Conservation (phyloP, 2,888 invertebrate species). For the Nycteola revayana region DNA sequence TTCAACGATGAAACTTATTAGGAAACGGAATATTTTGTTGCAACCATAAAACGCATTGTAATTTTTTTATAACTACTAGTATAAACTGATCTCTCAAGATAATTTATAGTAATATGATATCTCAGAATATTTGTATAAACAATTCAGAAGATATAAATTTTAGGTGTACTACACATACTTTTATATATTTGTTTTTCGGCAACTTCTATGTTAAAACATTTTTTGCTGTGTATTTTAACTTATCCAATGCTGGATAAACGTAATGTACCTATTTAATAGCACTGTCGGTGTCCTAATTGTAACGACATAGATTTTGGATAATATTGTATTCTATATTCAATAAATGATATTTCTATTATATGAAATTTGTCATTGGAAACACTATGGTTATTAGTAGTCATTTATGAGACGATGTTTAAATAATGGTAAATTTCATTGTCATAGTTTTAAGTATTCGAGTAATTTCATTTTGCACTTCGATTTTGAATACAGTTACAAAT, state of each 20-base stretch:
- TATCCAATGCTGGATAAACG: conserved; percentile 67
- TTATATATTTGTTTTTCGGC: conserved; percentile 63
- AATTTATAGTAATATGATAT: conserved; percentile 77
- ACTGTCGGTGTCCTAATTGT: conserved; percentile 75
- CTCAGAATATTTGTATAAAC: conserved; percentile 77
- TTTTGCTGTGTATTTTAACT: conserved; percentile 64
- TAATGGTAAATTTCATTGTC: conserved; percentile 77
- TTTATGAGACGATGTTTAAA: conserved; percentile 71
- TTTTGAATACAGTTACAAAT: conserved; percentile 74
- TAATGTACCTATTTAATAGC: conserved; percentile 68
- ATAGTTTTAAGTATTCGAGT: conserved; percentile 79
- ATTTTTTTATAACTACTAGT: conserved; percentile 79
- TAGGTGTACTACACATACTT: conserved; percentile 64
- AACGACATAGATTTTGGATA: conserved; percentile 78
- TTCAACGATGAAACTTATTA: conserved; percentile 66
- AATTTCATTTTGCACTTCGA: conserved; percentile 78
- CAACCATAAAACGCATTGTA: conserved; percentile 73
- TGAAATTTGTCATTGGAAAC: conserved; percentile 77
- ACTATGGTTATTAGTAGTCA: conserved; percentile 75
- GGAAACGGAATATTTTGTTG: conserved; percentile 62
- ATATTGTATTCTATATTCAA: conserved; percentile 81
- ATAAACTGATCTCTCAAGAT: conserved; percentile 80
- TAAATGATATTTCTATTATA: conserved; percentile 79
- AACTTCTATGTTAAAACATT: conserved; percentile 60
- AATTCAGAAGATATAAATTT: conserved; percentile 72